Evolutionary conservation across 2,113 vertebrate species (phyloP), one percentile per base, ranked within the genome.

Genomic region (Lanius collurio): DNA sequence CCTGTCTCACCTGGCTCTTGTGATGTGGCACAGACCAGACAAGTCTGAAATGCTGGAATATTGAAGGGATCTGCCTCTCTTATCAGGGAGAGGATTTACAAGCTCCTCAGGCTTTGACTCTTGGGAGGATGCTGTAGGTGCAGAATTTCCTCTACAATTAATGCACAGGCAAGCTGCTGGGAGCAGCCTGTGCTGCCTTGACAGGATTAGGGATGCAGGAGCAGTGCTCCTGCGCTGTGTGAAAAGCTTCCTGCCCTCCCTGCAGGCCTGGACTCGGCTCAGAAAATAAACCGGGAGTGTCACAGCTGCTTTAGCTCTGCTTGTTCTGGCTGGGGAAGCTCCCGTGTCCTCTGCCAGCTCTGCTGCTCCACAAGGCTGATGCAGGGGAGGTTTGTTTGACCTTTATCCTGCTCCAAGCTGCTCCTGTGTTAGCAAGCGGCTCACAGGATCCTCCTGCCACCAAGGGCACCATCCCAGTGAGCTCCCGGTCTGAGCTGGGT

Each of bases 351-450:
- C 75, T 62, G 62, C 67, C 59, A 83, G 71, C 47, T 63, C 67
- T 41, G 50, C 78, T 50, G 42, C 53, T 85, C 55, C 0, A 0
- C 0, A 2, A 64, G 68, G 68, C 49, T 87, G 59, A 30, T 0
- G 3, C 52, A 41, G 9, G 35, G 16, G 50, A 75, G 49, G 16
- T 26, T 83, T 16, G 15, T 88, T 57, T 33, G 47, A 62, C 50
- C 46, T 76, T 75, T 56, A 22, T 42, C 18, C 30, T 55, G 67
- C 37, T 75, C 42, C 3, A 47, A 87, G 52, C 4, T 0, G 2
- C 52, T 87, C 81, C 24, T 31, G 2, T 0, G 0, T 22, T 24
- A 79, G 74, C 0, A 1, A 83, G 56, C 0, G 0, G 9, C 41
- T 62, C 79, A n/a, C 41, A 30, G 56, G 57, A 15, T 35, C 52